Evolutionary conservation across 2,113 vertebrate genomes (phyloP).

Genomic region (Oreochromis spilurus): DNA sequence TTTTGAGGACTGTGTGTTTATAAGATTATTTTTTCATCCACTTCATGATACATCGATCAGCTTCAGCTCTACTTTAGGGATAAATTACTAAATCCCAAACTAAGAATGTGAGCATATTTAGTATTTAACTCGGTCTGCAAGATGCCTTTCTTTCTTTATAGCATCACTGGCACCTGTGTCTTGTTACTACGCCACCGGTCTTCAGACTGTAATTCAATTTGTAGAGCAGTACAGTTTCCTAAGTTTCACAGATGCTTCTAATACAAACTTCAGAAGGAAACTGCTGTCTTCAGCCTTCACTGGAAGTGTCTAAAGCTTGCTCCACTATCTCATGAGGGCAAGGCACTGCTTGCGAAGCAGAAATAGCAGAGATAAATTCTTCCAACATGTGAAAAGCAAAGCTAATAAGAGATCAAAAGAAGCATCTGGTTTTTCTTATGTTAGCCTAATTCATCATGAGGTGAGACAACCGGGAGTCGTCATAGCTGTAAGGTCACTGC

Average conservation of each 20-base stretch:
- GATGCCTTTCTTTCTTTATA: neutral
- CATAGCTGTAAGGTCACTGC: slow-evolving; percentile 1
- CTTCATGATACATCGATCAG: neutral
- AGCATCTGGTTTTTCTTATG: slow-evolving; percentile 50
- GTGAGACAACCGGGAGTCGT: slow-evolving; percentile 6
- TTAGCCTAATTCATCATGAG: slow-evolving; percentile 12
- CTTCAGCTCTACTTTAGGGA: neutral
- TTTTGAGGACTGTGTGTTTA: neutral
- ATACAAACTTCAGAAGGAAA: neutral
- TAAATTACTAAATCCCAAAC: neutral
- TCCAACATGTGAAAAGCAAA: neutral
- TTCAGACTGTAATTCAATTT: neutral
- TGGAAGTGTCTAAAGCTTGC: neutral
- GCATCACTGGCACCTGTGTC: neutral
- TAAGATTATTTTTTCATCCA: neutral
- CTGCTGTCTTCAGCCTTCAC: neutral
- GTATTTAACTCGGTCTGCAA: neutral
- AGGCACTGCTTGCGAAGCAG: neutral
- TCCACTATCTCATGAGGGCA: neutral
- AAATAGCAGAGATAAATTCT: neutral
- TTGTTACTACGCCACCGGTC: neutral
- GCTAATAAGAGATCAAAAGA: slow-evolving; percentile 9
- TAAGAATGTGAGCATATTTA: neutral
- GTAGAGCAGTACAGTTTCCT: neutral
- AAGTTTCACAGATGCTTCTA: neutral